Evolutionary conservation across 1,140 invertebrate genomes (phyloP).

Genomic region (Chlorops oryzae): DNA sequence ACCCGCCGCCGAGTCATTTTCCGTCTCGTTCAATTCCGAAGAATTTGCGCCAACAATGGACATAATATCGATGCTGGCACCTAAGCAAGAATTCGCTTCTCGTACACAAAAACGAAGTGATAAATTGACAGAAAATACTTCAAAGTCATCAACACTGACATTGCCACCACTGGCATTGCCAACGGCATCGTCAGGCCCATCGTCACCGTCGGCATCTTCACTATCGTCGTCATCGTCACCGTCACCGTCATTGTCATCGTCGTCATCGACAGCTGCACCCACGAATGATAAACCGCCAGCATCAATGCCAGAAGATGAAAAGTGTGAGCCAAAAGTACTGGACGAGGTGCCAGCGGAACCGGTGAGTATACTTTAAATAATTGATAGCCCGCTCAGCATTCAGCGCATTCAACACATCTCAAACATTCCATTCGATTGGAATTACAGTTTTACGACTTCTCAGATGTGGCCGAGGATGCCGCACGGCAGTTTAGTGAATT

Average conservation of each 20-base stretch:
- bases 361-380: constrained; percentile 25
- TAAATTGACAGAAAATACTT: too few species aligned
- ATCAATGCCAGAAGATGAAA: too few species aligned
- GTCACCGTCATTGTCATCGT: constrained; percentile 6
- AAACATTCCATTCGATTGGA: neutral
- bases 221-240: constrained; percentile 16
- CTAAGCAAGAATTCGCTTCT: too few species aligned
- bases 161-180: neutral
- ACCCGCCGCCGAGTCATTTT: too few species aligned
- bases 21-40: too few species aligned
- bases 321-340: constrained; percentile 41
- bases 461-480: constrained; percentile 38
- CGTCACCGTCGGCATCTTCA: neutral
- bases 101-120: too few species aligned
- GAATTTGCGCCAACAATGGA: too few species aligned
- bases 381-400: neutral
- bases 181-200: neutral
- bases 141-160: neutral
- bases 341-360: constrained; percentile 40
- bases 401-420: neutral
- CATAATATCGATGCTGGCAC: too few species aligned
- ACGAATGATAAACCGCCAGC: neutral
- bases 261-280: constrained; percentile 11
- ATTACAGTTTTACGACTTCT: constrained; percentile 39
- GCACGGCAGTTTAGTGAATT: constrained; percentile 45